Percentiles rank a stretch among this genome's conserved stretches.
Conservation (phyloP, 2,113 vertebrate species). For the Morone chrysops region DNA sequence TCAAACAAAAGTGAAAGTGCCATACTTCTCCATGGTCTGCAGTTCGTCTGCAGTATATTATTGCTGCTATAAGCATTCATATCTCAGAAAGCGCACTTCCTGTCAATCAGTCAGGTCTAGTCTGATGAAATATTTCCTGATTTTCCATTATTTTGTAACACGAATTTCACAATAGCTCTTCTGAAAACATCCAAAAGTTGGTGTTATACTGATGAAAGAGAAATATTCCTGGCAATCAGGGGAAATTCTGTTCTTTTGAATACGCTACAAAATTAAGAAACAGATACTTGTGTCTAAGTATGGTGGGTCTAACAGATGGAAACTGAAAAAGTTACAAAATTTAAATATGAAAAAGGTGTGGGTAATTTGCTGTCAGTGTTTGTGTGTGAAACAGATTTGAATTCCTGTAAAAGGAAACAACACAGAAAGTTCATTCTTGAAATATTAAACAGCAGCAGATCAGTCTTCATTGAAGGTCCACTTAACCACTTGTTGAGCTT, state of each 20-base stretch:
- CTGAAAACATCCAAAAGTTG: conserved; percentile 1
- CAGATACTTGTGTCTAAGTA: conserved; percentile 1
- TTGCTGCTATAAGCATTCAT: background rate
- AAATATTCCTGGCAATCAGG: background rate
- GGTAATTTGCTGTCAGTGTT: background rate
- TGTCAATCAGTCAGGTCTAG: conserved; percentile 10
- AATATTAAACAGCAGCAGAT: background rate
- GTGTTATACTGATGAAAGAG: conserved; percentile 27
- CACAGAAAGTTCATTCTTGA: background rate
- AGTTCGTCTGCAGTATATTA: background rate
- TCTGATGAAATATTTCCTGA: conserved; percentile 43
- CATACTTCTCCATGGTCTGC: background rate
- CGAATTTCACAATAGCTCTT: conserved; percentile 49
- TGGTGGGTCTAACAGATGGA: background rate
- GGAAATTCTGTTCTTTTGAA: conserved; percentile 35
- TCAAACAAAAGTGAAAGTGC: conserved; percentile 45
- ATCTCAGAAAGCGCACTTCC: conserved; percentile 41
- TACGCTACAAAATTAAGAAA: background rate
- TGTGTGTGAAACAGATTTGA: background rate
- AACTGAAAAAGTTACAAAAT: background rate
- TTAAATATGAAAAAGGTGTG: background rate
- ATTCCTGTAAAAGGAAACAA: background rate
- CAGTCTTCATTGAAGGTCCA: background rate
- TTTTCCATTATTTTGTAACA: conserved; percentile 63
- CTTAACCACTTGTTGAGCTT: background rate